Base-by-base conservation (phyloP, 2,888 invertebrate species). In the Tethea ocularis region DNA sequence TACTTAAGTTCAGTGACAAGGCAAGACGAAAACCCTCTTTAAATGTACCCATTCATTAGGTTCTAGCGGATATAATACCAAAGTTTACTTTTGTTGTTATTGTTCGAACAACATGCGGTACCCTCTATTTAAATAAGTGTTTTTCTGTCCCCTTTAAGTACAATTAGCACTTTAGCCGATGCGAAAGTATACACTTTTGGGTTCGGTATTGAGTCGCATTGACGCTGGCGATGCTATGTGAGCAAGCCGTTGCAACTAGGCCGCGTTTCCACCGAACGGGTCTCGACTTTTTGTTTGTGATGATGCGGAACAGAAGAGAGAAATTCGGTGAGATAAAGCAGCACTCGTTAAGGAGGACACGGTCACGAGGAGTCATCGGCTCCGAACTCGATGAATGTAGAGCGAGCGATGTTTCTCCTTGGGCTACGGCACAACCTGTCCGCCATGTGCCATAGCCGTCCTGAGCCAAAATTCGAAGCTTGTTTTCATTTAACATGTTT, bases 341-440 rank as follows among this genome's bases (percentile, higher is more conserved):
- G 87, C 83, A 84, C 84, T 87, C 82, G 82, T 70, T 86, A 90
- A 91, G 87, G 89, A 84, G 91, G 91, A 85, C 91, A 87, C 89
- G 90, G 91, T 90, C 91, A 90, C 87, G 83, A 88, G 83, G 85
- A 90, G 91, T 91, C 91, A 91, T 89, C 91, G 91, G 86, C 87
- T 90, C 81, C 84, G 75, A 89, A 88, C 85, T 83, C 77, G 78
- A 80, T 73, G 78, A 87, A 91, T 91, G 88, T 90, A 82, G 91
- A 91, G 87, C 90, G 78, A 82, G 79, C 84, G 80, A 83, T 85
- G 86, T 88, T 88, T 89, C 87, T 87, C 83, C 85, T 86, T 84
- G 78, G 82, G 80, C 83, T 73, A 72, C 77, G 68, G 74, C 72
- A 62, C 74, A 82, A 88, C 87, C 86, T 88, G 88, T 85, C 85